phyloP scores from a whole-genome alignment of 2,888 invertebrate species.

The Drosophila nigricruria region DNA sequence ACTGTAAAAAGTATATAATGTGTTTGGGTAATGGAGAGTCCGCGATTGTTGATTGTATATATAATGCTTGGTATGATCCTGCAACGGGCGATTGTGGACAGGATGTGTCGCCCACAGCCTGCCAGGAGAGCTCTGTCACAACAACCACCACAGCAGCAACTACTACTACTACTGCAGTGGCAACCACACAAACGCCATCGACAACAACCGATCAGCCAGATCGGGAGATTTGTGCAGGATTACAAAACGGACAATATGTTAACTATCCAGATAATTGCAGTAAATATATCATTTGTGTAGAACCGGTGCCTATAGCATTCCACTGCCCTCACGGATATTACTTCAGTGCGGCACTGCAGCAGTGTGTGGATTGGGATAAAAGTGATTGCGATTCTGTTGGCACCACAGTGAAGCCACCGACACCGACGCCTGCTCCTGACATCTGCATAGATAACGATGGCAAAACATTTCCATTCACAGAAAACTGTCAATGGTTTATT shows the following conservation, averaged over 20 bases:
- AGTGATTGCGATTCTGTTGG: constrained; percentile 81
- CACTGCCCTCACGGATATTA: constrained; percentile 87
- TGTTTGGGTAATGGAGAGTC: constrained; percentile 57
- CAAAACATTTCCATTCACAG: constrained; percentile 40
- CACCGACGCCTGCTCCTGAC: constrained; percentile 21
- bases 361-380: constrained; percentile 66
- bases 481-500: constrained; percentile 63
- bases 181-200: constrained; percentile 6
- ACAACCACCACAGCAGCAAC: constrained; percentile 5
- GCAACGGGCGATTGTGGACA: constrained; percentile 65
- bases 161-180: background rate
- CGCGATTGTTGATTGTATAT: constrained; percentile 59
- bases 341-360: constrained; percentile 70
- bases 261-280: constrained; percentile 74
- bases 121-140: constrained; percentile 13
- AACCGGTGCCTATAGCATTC: constrained; percentile 84
- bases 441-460: constrained; percentile 30
- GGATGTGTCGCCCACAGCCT: constrained; percentile 58
- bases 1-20: constrained; percentile 66
- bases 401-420: constrained; percentile 33
- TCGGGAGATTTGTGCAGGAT: constrained; percentile 48
- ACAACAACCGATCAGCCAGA: constrained; percentile 17
- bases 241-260: constrained; percentile 52
- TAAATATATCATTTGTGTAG: constrained; percentile 67
- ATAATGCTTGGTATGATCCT: constrained; percentile 67